These are phyloP conservation scores for Enteromius thamalakanensis DNA, from an alignment of 2,797 vertebrate genomes.

Conservation along the genomic window DNA sequence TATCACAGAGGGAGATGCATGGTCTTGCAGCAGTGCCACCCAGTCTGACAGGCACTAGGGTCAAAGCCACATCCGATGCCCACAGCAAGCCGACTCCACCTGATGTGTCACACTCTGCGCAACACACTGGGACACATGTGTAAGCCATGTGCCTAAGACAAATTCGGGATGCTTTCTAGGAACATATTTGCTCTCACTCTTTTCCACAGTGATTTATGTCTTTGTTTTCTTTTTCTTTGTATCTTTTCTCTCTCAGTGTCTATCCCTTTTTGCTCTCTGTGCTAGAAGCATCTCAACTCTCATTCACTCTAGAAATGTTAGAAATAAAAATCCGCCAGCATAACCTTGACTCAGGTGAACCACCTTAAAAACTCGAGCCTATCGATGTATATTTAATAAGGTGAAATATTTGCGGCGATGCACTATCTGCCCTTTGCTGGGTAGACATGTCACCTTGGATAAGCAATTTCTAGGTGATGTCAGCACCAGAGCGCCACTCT, in stretches of 20 bases:
- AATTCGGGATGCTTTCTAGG: constrained; percentile 53
- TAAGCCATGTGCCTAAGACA: constrained; percentile 51
- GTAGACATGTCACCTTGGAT: constrained; percentile 66
- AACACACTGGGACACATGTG: constrained; percentile 58
- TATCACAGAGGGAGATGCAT: background rate
- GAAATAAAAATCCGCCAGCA: constrained; percentile 63
- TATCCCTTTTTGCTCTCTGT: constrained; percentile 34
- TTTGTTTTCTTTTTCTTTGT: constrained; percentile 31
- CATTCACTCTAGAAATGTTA: constrained; percentile 57
- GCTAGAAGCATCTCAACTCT: constrained; percentile 38
- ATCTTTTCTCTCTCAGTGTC: constrained; percentile 18
- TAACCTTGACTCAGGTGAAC: constrained; percentile 67
- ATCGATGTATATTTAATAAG: constrained; percentile 80
- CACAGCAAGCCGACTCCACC: constrained; percentile 38
- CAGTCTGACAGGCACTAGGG: constrained; percentile 26
- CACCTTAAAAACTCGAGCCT: constrained; percentile 65
- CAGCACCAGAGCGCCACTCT: constrained; percentile 22
- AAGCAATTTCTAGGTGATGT: constrained; percentile 61
- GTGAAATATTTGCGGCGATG: constrained; percentile 68
- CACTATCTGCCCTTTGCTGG: constrained; percentile 69
- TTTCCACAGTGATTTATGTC: constrained; percentile 6
- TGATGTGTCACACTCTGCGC: constrained; percentile 45
- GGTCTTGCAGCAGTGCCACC: constrained; percentile 26
- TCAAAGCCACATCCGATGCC: constrained; percentile 42
- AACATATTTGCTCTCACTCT: constrained; percentile 46